Evolutionary conservation across 2,113 vertebrate genomes (phyloP), one percentile per base, ranked within the genome.

Genomic region (Poeciliopsis prolifica): DNA sequence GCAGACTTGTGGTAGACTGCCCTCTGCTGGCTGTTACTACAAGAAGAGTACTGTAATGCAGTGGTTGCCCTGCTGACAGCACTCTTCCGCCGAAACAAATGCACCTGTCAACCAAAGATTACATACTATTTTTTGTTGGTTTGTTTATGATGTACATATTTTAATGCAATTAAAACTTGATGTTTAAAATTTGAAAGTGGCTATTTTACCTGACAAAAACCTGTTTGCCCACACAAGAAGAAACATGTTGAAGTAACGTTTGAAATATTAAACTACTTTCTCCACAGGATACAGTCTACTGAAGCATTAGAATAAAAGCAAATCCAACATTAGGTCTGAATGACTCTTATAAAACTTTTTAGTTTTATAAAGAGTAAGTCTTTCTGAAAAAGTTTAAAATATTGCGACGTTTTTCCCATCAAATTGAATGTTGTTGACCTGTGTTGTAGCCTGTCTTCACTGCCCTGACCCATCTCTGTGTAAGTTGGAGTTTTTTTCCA

Each of bases 61-160:
- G 68, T 4, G 83, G 2, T 8, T 3, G 5, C 0, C 22, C 33
- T 24, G 0, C 0, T 0, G 0, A 62, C 75, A 90, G 4, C 0
- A 0, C 26, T 0, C 0, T 62, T 0, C 0, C 26, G 0, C 4
- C 13, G 0, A 0, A 11, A 1, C 1, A 14, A 65, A 24, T n/a
- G 12, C 0, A 40, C 40, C 86, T 89, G 72, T 54, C 37, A 12
- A 14, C 37, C 2, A 15, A 68, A 68, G 35, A 8, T 42, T 42
- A 42, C 40, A 42, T 14, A 42, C 14, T 19, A 48, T 15, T 17
- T 48, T 48, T 48, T 17, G 19, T 19, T 17, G 17, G 14, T 17
- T 48, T 48, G 44, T 48, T 48, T 5, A 48, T 19, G 17, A 48
- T 5, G 1, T 19, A 48, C 44, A 19, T 48, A 19, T 48, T 48